Percentiles rank a stretch among this genome's conserved stretches.
These are phyloP conservation scores for Caretta caretta DNA, from an alignment of 2,113 vertebrate species.

Conservation along the genomic window DNA sequence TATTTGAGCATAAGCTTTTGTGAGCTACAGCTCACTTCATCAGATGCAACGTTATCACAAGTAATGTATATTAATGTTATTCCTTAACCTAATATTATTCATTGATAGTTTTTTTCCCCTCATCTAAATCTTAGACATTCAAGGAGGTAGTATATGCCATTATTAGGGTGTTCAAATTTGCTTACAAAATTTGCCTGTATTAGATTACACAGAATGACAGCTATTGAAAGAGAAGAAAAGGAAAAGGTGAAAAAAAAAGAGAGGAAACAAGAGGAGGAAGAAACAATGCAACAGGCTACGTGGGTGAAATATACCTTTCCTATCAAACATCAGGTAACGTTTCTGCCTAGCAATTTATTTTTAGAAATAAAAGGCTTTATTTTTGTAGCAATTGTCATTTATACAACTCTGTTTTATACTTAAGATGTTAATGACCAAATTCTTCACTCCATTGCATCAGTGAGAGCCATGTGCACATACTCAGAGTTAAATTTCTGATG, in stretches of 20 bases:
- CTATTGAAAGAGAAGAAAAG: conserved; percentile 96
- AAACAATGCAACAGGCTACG: conserved; percentile 95
- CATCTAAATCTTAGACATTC: background rate
- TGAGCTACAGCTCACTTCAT: too few species aligned
- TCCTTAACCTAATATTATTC: background rate
- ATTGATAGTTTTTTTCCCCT: background rate
- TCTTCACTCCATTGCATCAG: background rate
- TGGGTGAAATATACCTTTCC: conserved; percentile 99
- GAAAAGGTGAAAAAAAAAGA: conserved; percentile 97
- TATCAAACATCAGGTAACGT: conserved; percentile 93
- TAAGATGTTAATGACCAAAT: background rate
- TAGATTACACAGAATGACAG: conserved; percentile 97
- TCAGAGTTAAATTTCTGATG: background rate
- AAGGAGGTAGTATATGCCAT: background rate
- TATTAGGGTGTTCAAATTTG: background rate
- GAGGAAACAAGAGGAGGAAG: conserved; percentile 95
- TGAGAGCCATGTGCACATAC: background rate
- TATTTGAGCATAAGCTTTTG: too few species aligned
- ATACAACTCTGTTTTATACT: background rate
- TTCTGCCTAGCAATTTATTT: background rate
- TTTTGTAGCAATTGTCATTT: background rate
- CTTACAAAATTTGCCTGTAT: background rate
- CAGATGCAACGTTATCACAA: background rate
- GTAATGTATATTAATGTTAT: background rate
- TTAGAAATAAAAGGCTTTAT: background rate